Evolutionary conservation across 2,113 vertebrate genomes (phyloP), one percentile per base, ranked within the genome.

Genomic region (Eleginops maclovinus): DNA sequence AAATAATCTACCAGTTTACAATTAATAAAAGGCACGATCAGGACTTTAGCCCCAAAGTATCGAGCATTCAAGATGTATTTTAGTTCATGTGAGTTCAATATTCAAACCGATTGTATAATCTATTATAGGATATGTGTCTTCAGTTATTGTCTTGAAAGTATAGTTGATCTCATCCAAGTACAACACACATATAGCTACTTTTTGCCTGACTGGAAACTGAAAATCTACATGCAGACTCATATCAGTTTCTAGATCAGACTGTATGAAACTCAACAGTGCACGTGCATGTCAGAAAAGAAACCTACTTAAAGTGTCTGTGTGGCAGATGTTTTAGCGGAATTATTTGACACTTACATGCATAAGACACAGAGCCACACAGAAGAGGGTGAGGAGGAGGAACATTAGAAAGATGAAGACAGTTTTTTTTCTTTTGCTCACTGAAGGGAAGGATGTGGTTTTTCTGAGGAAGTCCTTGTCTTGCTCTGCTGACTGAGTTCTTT

Each of bases 381-480:
- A 19, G 19, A 43, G 10, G 8, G 31, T 8, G n/a, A n/a, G 10
- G 21, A 16, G 5, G 12, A 63, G 8, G 9, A 70, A 24, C 28
- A 22, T 15, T 0, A 14, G 9, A 9, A 28, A 12, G 13, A 19
- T n/a, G 13, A 51, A 75, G 64, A 54, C 12, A 14, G 11, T 51
- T n/a, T 65, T 49, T n/a, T 67, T 82, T 26, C 44, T 4, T 56
- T 71, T 59, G 53, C 47, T 77, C n/a, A 28, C 3, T 58, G 4
- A 55, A 55, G 68, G 71, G 59, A 82, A 79, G 88, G 82, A 90
- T 88, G 92, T 88, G 91, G 91, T 71, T 88, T 83, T 91, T 89
- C 78, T 78, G 58, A 83, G 82, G 86, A 92, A 90, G 76, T 54
- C 59, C 15, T 86, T 66, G 68, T 59, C 15, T 86, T 66, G 68